Percentiles rank a stretch among this genome's conserved stretches.
Evolutionary conservation across 2,888 invertebrate species (phyloP).

Genomic region (Cryptus armator): DNA sequence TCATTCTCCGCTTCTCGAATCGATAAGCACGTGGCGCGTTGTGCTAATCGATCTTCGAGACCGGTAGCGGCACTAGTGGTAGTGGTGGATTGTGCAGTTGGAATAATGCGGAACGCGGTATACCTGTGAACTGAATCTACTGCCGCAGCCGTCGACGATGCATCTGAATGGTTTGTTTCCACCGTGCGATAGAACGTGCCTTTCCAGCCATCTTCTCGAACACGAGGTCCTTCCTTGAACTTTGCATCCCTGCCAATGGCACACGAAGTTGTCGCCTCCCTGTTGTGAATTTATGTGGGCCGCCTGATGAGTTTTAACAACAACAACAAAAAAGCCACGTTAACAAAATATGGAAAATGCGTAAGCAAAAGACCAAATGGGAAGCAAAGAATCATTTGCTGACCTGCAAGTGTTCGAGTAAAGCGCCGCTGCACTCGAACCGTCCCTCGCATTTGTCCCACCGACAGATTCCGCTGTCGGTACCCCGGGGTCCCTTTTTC

Average conservation of each 20-base stretch:
- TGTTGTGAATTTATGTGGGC: slow-evolving; percentile 95
- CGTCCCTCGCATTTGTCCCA: slow-evolving; percentile 94
- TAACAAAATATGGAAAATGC: background rate
- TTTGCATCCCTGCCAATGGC: slow-evolving; percentile 97
- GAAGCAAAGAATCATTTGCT: background rate
- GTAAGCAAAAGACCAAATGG: background rate
- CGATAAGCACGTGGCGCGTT: slow-evolving; percentile 38
- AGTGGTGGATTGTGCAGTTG: slow-evolving; percentile 30
- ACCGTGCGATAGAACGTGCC: slow-evolving; percentile 96
- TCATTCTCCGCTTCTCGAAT: slow-evolving; percentile 24
- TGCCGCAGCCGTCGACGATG: slow-evolving; percentile 97
- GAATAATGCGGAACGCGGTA: slow-evolving; percentile 75
- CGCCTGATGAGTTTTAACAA: slow-evolving; percentile 85
- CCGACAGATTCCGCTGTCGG: slow-evolving; percentile 88
- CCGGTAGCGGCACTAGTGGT: slow-evolving; percentile 6
- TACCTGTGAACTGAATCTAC: slow-evolving; percentile 95
- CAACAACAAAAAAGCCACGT: slow-evolving; percentile 70
- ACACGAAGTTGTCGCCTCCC: slow-evolving; percentile 93
- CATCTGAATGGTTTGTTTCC: slow-evolving; percentile 97
- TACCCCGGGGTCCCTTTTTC: slow-evolving; percentile 82
- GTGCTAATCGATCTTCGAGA: slow-evolving; percentile 38
- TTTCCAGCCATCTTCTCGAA: slow-evolving; percentile 96
- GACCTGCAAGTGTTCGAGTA: slow-evolving; percentile 95
- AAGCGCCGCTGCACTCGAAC: slow-evolving; percentile 92
- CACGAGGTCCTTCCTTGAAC: slow-evolving; percentile 97